phyloP scores from a whole-genome alignment of 2,888 invertebrate species.

The Crocallis elinguaria region DNA sequence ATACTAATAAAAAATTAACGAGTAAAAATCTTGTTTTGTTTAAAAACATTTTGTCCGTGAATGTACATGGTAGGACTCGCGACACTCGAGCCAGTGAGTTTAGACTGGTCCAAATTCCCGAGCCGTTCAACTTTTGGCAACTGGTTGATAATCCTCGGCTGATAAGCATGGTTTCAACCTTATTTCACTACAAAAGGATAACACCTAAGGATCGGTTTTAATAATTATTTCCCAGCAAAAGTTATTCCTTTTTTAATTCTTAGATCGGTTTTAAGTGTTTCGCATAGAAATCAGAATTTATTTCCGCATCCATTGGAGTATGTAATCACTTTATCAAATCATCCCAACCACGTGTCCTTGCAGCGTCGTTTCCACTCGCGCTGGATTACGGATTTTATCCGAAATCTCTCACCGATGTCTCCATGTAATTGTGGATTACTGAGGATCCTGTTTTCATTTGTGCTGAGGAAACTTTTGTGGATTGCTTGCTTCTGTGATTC shows the following conservation, averaged over 20 bases:
- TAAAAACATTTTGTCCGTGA: neutral
- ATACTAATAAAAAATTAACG: no score
- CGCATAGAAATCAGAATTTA: neutral
- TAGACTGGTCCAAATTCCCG: constrained; percentile 50
- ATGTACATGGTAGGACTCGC: neutral
- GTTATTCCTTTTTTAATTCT: no score
- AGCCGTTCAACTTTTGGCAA: constrained; percentile 60
- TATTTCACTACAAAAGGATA: no score
- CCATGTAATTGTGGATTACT: constrained; percentile 81
- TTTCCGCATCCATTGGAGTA: no score
- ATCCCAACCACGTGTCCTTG: constrained; percentile 15
- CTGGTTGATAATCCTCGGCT: constrained; percentile 38
- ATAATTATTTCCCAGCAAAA: no score
- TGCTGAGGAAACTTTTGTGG: constrained; percentile 40
- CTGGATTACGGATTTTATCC: constrained; percentile 78
- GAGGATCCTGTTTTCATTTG: constrained; percentile 73
- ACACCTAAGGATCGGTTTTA: no score
- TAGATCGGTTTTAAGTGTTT: no score
- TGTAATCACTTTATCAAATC: neutral
- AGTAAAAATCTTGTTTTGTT: neutral
- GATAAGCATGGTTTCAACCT: no score
- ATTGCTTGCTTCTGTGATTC: neutral
- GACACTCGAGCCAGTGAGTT: neutral
- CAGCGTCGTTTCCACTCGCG: constrained; percentile 28
- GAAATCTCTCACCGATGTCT: constrained; percentile 78